phyloP scores from a whole-genome alignment of 2,797 vertebrate genomes.

The Clarias pachynema region DNA sequence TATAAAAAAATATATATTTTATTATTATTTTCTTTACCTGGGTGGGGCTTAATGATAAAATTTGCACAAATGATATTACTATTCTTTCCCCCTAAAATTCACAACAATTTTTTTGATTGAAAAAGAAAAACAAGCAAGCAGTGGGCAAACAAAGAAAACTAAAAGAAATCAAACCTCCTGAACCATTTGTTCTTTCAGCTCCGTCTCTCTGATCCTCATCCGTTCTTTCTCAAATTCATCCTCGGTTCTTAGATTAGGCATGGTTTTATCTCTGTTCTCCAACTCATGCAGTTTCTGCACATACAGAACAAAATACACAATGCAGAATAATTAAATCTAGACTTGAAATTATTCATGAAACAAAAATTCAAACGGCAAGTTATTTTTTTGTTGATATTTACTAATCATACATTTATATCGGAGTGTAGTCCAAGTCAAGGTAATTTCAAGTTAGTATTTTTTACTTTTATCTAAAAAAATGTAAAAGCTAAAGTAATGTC shows the following conservation, averaged over 20 bases:
- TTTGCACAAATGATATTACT: neutral
- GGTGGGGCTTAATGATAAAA: neutral
- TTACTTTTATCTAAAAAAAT: neutral
- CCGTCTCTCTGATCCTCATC: constrained; percentile 43
- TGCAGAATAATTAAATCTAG: neutral
- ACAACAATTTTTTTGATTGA: neutral
- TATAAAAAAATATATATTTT: too few relatives aligned
- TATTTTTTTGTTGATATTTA: neutral
- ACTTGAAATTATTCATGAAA: neutral
- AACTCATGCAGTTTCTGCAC: constrained; percentile 71
- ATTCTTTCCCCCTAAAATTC: neutral
- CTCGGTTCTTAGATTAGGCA: constrained; percentile 60
- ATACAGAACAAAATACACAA: constrained; percentile 8
- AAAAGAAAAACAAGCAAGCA: neutral
- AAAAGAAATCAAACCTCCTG: constrained; percentile 63
- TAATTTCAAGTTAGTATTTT: neutral
- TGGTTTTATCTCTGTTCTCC: constrained; percentile 44
- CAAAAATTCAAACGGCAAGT: neutral
- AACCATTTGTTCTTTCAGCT: constrained; percentile 58
- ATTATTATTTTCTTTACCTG: neutral
- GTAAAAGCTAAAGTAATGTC: neutral
- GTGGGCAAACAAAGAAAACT: neutral
- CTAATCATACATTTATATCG: neutral
- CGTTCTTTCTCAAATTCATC: constrained; percentile 50
- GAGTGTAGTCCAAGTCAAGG: neutral